These are phyloP conservation scores for Neopipo cinnamomea DNA, from an alignment of 2,113 vertebrate genomes.

Conservation along the genomic window DNA sequence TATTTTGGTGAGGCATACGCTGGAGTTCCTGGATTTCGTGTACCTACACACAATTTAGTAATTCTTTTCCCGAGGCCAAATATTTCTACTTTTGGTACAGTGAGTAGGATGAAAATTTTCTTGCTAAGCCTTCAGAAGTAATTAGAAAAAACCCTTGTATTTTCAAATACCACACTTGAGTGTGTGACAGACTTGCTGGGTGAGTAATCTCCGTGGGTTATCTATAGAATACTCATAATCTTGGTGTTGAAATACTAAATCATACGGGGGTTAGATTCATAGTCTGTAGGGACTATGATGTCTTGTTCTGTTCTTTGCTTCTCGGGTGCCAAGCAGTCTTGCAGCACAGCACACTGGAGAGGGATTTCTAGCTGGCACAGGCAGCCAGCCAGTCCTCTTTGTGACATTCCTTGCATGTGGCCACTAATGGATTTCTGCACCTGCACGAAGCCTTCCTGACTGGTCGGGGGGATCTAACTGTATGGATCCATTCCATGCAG, in stretches of 20 bases:
- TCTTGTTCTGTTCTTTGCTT: background rate
- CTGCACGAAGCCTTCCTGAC: background rate
- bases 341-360: background rate
- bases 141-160: background rate
- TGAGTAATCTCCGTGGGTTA: background rate
- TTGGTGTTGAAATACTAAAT: background rate
- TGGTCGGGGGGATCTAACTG: background rate
- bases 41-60: background rate
- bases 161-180: background rate
- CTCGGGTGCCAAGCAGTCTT: background rate
- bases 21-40: background rate
- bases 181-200: slow-evolving; percentile 10
- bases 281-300: background rate
- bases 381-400: background rate
- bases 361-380: background rate
- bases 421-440: background rate
- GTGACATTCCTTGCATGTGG: background rate
- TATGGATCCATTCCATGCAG: background rate
- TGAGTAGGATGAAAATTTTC: slow-evolving; percentile 16
- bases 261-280: background rate
- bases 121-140: background rate
- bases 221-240: background rate
- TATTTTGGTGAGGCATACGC: background rate
- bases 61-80: background rate
- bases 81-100: slow-evolving; percentile 25